Conservation (phyloP, 2,888 invertebrate genomes). For the Sesia bembeciformis region DNA sequence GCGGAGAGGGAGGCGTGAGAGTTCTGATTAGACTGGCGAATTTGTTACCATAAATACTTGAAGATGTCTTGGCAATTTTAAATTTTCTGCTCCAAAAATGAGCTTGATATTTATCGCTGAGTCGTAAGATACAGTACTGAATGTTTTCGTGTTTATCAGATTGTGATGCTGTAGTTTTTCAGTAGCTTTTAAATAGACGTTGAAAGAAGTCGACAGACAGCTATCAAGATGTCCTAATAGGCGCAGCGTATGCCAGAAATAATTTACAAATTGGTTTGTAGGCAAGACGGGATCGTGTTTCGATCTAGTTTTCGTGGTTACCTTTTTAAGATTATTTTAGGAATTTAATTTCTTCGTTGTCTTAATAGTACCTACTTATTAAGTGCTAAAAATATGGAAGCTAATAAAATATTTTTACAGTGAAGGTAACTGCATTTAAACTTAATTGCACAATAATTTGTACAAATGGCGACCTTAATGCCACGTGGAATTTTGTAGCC, state of each 20-base stretch:
- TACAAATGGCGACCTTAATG: too few species aligned
- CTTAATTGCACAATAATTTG: too few species aligned
- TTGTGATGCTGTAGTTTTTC: conserved; percentile 15
- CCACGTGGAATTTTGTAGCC: too few species aligned
- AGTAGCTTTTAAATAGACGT: conserved; percentile 68
- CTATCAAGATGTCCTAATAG: conserved; percentile 71
- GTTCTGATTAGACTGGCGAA: conserved; percentile 29
- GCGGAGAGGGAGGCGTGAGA: conserved; percentile 10
- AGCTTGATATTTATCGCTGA: conserved; percentile 11
- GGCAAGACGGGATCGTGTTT: conserved; percentile 11
- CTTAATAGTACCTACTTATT: too few species aligned
- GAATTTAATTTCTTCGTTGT: too few species aligned
- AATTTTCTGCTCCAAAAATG: conserved; percentile 8
- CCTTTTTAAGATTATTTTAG: background rate
- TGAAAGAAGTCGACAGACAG: conserved; percentile 70
- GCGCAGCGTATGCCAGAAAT: conserved; percentile 62
- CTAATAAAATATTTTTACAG: too few species aligned
- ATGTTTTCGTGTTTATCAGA: conserved; percentile 1
- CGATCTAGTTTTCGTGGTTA: conserved; percentile 9
- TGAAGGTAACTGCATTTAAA: too few species aligned
- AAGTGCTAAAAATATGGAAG: too few species aligned
- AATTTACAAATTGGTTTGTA: conserved; percentile 61
- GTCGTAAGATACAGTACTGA: conserved; percentile 24
- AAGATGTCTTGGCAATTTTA: conserved; percentile 31
- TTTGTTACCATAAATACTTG: conserved; percentile 50